phyloP scores from a whole-genome alignment of 1,140 invertebrate genomes.

The Aphis craccivora region DNA sequence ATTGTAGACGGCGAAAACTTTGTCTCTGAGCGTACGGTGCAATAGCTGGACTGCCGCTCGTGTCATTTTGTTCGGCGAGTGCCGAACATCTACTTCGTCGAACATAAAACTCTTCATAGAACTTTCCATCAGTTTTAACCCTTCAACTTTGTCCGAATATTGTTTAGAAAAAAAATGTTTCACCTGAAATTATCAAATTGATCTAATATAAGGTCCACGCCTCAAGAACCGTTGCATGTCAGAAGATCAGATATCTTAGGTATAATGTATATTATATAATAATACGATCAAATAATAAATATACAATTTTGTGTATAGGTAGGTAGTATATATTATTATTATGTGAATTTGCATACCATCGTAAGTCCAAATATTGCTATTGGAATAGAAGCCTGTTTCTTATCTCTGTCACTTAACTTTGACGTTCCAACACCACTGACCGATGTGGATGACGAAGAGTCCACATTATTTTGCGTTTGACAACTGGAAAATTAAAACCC shows the following conservation, averaged over 20 bases:
- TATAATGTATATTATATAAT: background rate
- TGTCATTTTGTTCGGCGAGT: conserved; percentile 76
- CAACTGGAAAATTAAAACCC: background rate
- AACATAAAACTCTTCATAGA: conserved; percentile 68
- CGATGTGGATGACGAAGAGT: background rate
- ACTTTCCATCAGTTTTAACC: conserved; percentile 77
- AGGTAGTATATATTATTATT: background rate
- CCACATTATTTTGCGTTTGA: conserved; percentile 40
- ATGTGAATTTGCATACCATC: conserved; percentile 69
- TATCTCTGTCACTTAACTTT: conserved; percentile 83
- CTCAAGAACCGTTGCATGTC: background rate
- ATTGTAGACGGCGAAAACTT: conserved; percentile 85
- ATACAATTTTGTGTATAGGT: background rate
- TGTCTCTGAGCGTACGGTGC: conserved; percentile 80
- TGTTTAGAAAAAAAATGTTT: conserved; percentile 94
- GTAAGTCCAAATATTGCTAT: conserved; percentile 90
- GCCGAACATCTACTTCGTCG: conserved; percentile 60
- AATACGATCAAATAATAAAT: background rate
- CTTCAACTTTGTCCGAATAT: conserved; percentile 91
- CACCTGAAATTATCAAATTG: conserved; percentile 70
- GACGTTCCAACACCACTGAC: background rate
- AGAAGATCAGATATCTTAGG: background rate
- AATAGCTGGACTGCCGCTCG: conserved; percentile 78
- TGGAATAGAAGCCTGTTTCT: conserved; percentile 87
- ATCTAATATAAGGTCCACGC: background rate